These are phyloP conservation scores for Drosophila novamexicana DNA, from an alignment of 1,140 invertebrate genomes.

Conservation along the genomic window DNA sequence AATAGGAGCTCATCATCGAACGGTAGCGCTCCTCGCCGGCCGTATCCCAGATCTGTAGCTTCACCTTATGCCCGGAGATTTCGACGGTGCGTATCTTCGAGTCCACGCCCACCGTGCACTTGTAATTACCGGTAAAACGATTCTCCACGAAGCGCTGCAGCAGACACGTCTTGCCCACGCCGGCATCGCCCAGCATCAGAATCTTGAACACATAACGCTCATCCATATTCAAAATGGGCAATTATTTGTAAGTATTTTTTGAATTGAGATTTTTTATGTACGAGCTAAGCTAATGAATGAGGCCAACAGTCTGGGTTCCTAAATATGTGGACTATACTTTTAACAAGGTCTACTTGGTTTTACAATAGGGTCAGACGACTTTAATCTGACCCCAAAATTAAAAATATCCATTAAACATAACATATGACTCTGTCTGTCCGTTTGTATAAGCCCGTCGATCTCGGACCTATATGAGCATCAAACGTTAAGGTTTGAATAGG, in stretches of 20 bases:
- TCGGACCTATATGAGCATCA: too few species aligned
- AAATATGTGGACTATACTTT: too few species aligned
- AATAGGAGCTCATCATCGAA: slow-evolving; percentile 23
- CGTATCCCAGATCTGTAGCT: slow-evolving; percentile 51
- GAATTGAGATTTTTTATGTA: neutral
- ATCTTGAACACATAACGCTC: slow-evolving; percentile 39
- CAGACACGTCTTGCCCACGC: slow-evolving; percentile 52
- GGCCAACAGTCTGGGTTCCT: too few species aligned
- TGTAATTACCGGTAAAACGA: slow-evolving; percentile 12
- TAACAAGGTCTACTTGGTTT: too few species aligned
- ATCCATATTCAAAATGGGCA: neutral
- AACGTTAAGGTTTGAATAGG: too few species aligned
- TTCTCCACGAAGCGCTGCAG: slow-evolving; percentile 28
- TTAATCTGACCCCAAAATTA: too few species aligned
- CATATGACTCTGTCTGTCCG: too few species aligned
- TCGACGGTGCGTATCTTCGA: slow-evolving; percentile 18
- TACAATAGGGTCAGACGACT: too few species aligned
- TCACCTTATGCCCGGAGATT: slow-evolving; percentile 20
- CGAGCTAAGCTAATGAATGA: neutral
- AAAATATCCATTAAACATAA: too few species aligned
- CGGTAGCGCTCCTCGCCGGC: slow-evolving; percentile 54
- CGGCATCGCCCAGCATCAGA: slow-evolving; percentile 45
- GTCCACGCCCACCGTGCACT: slow-evolving; percentile 45
- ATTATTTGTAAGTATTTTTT: neutral
- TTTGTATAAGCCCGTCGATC: too few species aligned